Base-by-base conservation (phyloP, 2,888 invertebrate species). In the Apocheima hispidaria region DNA sequence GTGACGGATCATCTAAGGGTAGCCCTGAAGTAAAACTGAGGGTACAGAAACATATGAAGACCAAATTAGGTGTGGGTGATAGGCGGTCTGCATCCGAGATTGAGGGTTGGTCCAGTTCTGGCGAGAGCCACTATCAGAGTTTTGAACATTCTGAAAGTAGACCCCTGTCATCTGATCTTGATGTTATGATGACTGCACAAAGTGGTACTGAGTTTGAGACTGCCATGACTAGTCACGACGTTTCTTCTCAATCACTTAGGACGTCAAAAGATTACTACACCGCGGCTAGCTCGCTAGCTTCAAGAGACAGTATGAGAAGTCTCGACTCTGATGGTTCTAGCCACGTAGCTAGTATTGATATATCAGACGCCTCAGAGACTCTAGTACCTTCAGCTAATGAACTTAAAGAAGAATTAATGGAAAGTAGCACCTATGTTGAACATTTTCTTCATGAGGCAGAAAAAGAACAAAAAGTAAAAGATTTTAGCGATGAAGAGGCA, bases 361-460 rank as follows among this genome's bases (percentile, higher is more conserved):
- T 97, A 35, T 98, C 98, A 30, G 98, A 99, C 85, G 94, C 96
- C 23, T 98, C 98, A 0, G 98, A 98, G 90, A 99, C 99, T 1
- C 88, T 99, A 7, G 96, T 99, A 9, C 97, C 98, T 12, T 98
- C 99, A 2, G 96, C 96, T 7, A 95, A 96, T 78, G 98, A 98
- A 82, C 86, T 96, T 49, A 96, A 96, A 78, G 95, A 95, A 73
- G 96, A 96, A 73, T 93, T 96, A 65, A 94, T 95, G 73, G 95
- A 95, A 68, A 93, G 94, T 63, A 93, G 93, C 66, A 94, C 94
- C 28, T 94, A 94, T 46, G 93, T 94, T 12, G 94, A 93, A 77
- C 93, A 92, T 66, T 93, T 93, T 66, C 67, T 93, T 70, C 87
- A 86, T 79, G 82, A 94, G 87, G 62, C 73, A 21, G 90, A 87